A percentile compares a stretch with the other conserved stretches of the same genome.
These are phyloP conservation scores for Neomorphus geoffroyi DNA, from an alignment of 2,797 vertebrate species.

Conservation along the genomic window DNA sequence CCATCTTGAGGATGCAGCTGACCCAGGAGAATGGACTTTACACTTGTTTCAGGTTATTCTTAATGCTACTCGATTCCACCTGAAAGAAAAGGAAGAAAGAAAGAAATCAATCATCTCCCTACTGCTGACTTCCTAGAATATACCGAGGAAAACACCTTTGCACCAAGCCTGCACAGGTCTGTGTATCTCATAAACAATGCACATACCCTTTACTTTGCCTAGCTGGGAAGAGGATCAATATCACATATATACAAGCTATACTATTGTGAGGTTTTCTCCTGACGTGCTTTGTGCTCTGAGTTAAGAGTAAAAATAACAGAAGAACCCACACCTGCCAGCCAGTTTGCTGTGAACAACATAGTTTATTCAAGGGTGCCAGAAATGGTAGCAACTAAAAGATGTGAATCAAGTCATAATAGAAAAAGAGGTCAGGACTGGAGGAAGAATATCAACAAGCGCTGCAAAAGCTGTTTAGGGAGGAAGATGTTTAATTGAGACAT, in stretches of 20 bases:
- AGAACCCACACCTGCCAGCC: background rate
- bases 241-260: background rate
- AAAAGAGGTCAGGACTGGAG: background rate
- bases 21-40: background rate
- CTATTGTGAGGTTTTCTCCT: constrained; percentile 1
- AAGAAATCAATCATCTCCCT: background rate
- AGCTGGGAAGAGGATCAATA: constrained; percentile 6
- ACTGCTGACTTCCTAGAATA: background rate
- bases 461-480: background rate
- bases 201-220: background rate
- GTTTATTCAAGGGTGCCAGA: background rate
- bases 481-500: background rate
- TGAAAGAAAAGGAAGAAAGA: constrained; percentile 3
- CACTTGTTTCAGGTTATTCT: constrained; percentile 5
- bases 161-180: background rate
- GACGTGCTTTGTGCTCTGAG: constrained; percentile 1
- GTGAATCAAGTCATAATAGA: background rate
- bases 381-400: background rate
- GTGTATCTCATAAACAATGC: background rate
- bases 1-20: background rate
- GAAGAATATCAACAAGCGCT: background rate
- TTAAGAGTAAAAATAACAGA: constrained; percentile 3
- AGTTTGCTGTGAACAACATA: background rate
- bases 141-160: background rate
- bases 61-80: background rate